Evolutionary conservation across 1,140 invertebrate genomes (phyloP), one percentile per base, ranked within the genome.

Genomic region (Leptoteleia sp.): DNA sequence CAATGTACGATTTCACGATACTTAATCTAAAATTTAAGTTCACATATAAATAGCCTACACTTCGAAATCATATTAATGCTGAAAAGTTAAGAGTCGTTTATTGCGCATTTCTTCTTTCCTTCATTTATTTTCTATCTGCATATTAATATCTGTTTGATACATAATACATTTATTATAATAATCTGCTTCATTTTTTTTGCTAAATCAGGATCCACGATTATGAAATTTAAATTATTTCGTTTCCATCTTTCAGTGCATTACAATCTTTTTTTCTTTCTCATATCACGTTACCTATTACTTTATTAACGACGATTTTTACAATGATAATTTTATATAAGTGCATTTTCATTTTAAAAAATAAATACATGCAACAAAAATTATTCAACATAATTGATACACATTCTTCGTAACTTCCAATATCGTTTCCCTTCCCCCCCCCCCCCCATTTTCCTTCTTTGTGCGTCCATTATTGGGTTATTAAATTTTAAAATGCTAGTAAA

Each of bases 21-120:
- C 73, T 76, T 76, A 76, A 42, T 52, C 73, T 76, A 76, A 37
- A 15, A 15, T 54, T 64, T 61, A 64, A 57, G 29, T 76, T 70
- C 59, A 70, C 64, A 70, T 70, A 64, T 55, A 70, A 76, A 70
- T 76, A 61, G 47, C 64, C n/a, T 67, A 76, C 17, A 35, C 0
- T 62, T 76, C 27, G 47, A 76, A 65, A 75, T 75, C 8, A 64
- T 68, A 19, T 37, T 48, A 68, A 76, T 40, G 62, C 31, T 68
- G 42, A 54, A 52, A 67, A 67, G 62, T 76, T 68, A 27, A 38
- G 7, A 45, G 62, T 54, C 62, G 61, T 62, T 76, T 62, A 54
- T 54, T 47, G 54, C 16, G 33, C 12, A 33, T 16, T 61, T 19
- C 5, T 48, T 8, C 7, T 25, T 25, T 25, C n/a, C 5, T 52